Percentiles rank a stretch among this genome's conserved stretches.
Evolutionary conservation across 2,113 vertebrate species (phyloP).

Genomic region (Paralichthys olivaceus): DNA sequence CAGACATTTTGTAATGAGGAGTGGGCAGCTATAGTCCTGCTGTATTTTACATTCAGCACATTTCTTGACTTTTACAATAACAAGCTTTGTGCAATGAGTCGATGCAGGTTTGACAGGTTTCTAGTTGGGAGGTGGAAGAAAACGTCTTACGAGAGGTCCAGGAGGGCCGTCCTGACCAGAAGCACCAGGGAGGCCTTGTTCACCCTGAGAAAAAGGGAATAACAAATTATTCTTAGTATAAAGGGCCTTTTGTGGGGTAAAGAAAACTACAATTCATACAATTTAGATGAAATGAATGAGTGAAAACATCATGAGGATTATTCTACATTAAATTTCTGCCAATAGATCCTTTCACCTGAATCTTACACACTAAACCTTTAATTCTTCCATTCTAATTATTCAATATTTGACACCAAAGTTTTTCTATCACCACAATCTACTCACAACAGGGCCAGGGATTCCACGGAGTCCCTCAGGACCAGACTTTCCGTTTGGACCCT

Average conservation of each 20-base stretch:
- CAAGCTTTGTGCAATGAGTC: not conserved
- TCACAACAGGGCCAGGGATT: conserved; percentile 96
- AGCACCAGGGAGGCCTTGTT: conserved; percentile 94
- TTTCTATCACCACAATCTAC: conserved; percentile 10
- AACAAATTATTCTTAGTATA: not conserved
- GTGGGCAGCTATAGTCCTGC: too few species aligned
- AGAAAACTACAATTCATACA: too few species aligned
- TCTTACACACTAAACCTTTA: too few species aligned
- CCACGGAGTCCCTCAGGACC: conserved; percentile 95
- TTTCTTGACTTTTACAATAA: not conserved
- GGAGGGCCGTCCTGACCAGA: conserved; percentile 94
- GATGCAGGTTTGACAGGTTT: conserved; percentile 1
- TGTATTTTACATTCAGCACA: too few species aligned
- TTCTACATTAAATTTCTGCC: too few species aligned
- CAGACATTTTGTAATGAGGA: too few species aligned
- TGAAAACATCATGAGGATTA: too few species aligned
- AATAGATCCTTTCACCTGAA: too few species aligned
- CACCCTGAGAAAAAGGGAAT: conserved; percentile 85
- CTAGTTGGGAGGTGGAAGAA: not conserved
- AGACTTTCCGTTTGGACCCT: conserved; percentile 92
- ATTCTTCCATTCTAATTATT: too few species aligned
- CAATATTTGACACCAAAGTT: too few species aligned
- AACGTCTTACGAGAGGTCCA: conserved; percentile 89
- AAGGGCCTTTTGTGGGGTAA: too few species aligned
- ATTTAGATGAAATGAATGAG: too few species aligned